Evolutionary conservation across 2,113 vertebrate species (phyloP).

Genomic region (Platichthys stellatus): DNA sequence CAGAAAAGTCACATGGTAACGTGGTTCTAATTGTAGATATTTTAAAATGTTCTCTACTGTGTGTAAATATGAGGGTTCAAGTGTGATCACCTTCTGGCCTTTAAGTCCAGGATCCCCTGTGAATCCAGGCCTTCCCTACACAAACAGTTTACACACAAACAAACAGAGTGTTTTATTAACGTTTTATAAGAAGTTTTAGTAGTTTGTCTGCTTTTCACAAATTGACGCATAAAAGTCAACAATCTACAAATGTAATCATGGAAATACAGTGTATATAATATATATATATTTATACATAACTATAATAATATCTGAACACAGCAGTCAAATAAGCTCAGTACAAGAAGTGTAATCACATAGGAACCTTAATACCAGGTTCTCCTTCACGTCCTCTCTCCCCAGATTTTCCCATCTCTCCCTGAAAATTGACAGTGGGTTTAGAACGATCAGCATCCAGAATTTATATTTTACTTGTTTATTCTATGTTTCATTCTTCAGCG

Average conservation of each 20-base stretch:
- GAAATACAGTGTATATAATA: no score
- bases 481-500: no score
- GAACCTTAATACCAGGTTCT: conserved; percentile 86
- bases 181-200: not conserved
- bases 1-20: not conserved
- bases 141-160: conserved; percentile 23
- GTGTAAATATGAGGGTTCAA: not conserved
- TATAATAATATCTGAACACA: not conserved
- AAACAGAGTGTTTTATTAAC: not conserved
- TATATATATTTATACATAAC: no score
- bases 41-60: not conserved
- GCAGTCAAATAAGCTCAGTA: not conserved
- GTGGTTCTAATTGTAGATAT: not conserved
- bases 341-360: conserved; percentile 68
- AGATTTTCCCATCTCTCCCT: conserved; percentile 82
- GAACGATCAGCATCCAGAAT: not conserved
- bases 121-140: conserved; percentile 74
- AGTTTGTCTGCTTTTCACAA: not conserved
- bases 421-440: conserved; percentile 23
- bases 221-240: not conserved
- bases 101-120: conserved; percentile 71
- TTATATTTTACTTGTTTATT: no score
- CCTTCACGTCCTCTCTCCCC: conserved; percentile 80
- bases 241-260: no score
- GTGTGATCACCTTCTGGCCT: conserved; percentile 74